A percentile compares a stretch with the other conserved stretches of the same genome.
Evolutionary conservation across 2,797 vertebrate species (phyloP).

Genomic region (Arctocebus calabarensis): DNA sequence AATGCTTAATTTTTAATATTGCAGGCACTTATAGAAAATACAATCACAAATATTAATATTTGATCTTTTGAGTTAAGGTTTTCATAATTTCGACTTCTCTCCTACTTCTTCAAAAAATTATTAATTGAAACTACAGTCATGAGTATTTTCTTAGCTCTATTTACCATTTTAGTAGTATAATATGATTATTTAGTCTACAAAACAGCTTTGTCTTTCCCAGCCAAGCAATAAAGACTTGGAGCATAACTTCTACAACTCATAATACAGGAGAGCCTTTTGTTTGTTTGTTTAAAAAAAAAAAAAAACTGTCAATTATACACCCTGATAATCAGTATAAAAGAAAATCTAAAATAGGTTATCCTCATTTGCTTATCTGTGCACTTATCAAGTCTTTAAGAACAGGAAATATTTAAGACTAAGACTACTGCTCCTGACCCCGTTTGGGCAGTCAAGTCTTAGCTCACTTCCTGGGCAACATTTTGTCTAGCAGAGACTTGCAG

Average conservation of each 20-base stretch:
- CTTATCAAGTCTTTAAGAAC: conserved; percentile 31
- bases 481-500: conserved; percentile 50
- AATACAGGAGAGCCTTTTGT: background rate
- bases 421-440: conserved; percentile 35
- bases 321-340: background rate
- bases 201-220: conserved; percentile 29
- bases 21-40: conserved; percentile 29
- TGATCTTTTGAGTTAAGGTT: conserved; percentile 21
- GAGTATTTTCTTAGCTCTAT: conserved; percentile 43
- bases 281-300: conserved; percentile 12
- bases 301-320: background rate
- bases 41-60: conserved; percentile 36
- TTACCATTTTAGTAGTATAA: conserved; percentile 25
- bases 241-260: background rate
- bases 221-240: background rate
- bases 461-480: background rate
- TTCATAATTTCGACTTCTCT: conserved; percentile 44
- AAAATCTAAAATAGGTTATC: conserved; percentile 15
- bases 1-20: background rate
- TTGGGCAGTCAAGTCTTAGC: conserved; percentile 18
- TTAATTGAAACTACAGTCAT: conserved; percentile 18
- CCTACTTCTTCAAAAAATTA: background rate
- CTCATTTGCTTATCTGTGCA: conserved; percentile 25
- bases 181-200: conserved; percentile 33
- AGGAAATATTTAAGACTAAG: conserved; percentile 52